These are phyloP conservation scores for Drosophila affinis DNA, from an alignment of 2,888 invertebrate genomes.

Conservation along the genomic window DNA sequence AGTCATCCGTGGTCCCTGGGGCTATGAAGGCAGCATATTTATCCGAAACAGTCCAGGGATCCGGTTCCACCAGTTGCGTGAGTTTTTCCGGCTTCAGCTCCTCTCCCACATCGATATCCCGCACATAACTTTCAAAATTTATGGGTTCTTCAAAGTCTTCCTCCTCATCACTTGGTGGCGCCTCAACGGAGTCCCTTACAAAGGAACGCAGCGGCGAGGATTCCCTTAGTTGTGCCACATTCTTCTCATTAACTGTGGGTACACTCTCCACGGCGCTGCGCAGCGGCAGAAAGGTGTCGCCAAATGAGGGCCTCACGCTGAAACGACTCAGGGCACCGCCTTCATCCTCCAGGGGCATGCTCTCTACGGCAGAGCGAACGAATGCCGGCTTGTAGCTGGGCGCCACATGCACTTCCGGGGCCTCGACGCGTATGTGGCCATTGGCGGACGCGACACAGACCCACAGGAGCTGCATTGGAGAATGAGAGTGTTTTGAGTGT, in stretches of 20 bases:
- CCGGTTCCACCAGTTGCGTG: slow-evolving; percentile 43
- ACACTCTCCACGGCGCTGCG: slow-evolving; percentile 91
- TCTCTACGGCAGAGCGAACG: slow-evolving; percentile 82
- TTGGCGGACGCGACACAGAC: slow-evolving; percentile 40
- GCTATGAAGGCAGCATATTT: slow-evolving; percentile 80
- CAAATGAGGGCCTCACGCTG: slow-evolving; percentile 77
- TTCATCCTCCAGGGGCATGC: slow-evolving; percentile 71
- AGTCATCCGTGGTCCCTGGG: slow-evolving; percentile 60
- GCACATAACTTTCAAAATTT: slow-evolving; percentile 49
- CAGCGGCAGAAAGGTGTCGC: slow-evolving; percentile 86
- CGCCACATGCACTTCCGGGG: slow-evolving; percentile 70
- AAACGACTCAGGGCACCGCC: slow-evolving; percentile 57
- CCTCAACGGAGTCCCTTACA: slow-evolving; percentile 82
- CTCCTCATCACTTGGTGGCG: slow-evolving; percentile 71
- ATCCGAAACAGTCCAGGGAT: slow-evolving; percentile 72
- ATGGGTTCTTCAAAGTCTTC: slow-evolving; percentile 14
- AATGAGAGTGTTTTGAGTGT: not conserved
- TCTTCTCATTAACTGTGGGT: slow-evolving; percentile 83
- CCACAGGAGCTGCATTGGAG: slow-evolving; percentile 46
- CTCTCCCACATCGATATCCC: slow-evolving; percentile 43
- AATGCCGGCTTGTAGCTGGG: slow-evolving; percentile 74
- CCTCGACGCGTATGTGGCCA: slow-evolving; percentile 78
- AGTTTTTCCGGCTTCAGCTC: slow-evolving; percentile 45
- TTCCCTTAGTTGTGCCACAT: slow-evolving; percentile 54
- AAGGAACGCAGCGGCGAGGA: slow-evolving; percentile 70